A percentile compares a stretch with the other conserved stretches of the same genome.
These are phyloP conservation scores for Spodoptera litura DNA, from an alignment of 1,140 invertebrate genomes.

Conservation along the genomic window DNA sequence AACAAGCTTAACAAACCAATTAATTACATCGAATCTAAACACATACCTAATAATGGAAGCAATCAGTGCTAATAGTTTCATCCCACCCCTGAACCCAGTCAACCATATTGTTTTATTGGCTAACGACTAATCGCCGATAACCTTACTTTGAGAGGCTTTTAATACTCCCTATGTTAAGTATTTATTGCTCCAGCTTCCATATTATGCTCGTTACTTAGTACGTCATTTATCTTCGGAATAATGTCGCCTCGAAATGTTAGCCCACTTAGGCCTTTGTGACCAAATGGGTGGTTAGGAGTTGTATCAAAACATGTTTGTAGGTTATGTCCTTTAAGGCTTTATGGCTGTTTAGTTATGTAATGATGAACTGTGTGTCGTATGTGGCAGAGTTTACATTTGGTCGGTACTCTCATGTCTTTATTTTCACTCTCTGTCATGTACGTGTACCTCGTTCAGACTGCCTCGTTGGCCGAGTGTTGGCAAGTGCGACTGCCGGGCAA, in stretches of 20 bases:
- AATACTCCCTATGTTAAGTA: constrained; percentile 6
- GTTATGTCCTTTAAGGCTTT: too few species aligned
- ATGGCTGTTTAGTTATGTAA: too few species aligned
- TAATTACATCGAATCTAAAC: not conserved
- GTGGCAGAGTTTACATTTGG: too few species aligned
- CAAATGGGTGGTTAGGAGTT: not conserved
- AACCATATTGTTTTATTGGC: constrained; percentile 17
- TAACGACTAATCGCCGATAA: constrained; percentile 4
- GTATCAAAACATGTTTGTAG: not conserved
- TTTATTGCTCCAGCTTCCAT: constrained; percentile 8
- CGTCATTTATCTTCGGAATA: constrained; percentile 1
- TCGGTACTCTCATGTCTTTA: too few species aligned
- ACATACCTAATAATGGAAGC: too few species aligned
- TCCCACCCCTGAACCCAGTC: not conserved
- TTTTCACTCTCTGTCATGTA: too few species aligned
- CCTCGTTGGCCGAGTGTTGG: too few species aligned
- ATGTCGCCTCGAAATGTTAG: constrained; percentile 14
- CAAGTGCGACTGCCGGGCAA: too few species aligned
- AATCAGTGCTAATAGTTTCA: constrained; percentile 1
- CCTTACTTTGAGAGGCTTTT: constrained; percentile 17
- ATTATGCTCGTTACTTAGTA: not conserved
- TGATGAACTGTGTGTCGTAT: too few species aligned
- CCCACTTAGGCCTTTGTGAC: not conserved
- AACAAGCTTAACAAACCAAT: not conserved
- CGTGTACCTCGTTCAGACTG: too few species aligned